Base-by-base conservation (phyloP, 2,888 invertebrate species). In the Nephrotoma flavescens region DNA sequence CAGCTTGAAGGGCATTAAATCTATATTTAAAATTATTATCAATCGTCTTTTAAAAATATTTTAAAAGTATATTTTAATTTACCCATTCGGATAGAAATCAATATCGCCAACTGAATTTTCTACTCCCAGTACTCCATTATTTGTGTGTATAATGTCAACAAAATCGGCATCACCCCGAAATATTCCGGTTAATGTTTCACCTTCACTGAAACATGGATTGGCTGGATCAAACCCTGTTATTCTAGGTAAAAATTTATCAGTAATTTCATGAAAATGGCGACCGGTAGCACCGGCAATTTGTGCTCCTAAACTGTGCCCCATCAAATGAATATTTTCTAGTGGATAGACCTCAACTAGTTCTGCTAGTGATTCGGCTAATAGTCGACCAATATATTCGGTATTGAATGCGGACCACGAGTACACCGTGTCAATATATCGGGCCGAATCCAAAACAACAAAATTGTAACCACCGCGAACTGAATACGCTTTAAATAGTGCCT, bases 201-300 rank as follows among this genome's bases (percentile, higher is more conserved):
- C 88, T 19, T 89, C 88, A 71, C 91, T 91, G 87, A 91, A 91
- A 52, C 91, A 91, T 15, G 90, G 91, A 83, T 90, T 91, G 3
- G 91, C 91, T 1, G 91, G 91, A 89, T 91, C 91, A 41, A 91
- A 88, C 4, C 90, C 91, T 0, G 91, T 91, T 47, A 91, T 91
- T 15, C 91, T 89, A 7, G 89, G 89, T 41, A 91, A 89, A 11
- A 88, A 41, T 85, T 89, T 88, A 2, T 89, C 89, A 0, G 91
- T 90, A 3, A 89, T 86, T 2, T 88, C 87, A 52, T 87, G 88
- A 83, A 91, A 91, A n/a, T 89, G 88, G 7, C 90, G 89, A 0
- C 90, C 91, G 3, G 91, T 90, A 0, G 88, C 87, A 41, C 91
- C 91, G 89, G 89, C 89, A 45, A 91, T 91, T 86, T 91, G 91